Conservation (phyloP, 2,888 invertebrate genomes). For the Drosophila kokeensis region DNA sequence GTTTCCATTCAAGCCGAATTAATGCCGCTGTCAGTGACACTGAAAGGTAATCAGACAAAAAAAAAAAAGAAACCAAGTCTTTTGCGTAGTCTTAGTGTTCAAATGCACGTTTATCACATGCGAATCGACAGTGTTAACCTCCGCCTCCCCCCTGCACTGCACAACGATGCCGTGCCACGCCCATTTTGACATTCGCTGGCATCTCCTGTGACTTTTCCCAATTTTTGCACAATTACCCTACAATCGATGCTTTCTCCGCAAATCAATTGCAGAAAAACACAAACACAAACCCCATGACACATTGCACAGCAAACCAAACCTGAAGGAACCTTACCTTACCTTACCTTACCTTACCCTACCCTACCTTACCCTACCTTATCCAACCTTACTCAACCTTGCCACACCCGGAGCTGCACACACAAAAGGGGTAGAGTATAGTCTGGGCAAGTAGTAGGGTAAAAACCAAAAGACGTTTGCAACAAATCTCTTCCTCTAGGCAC, state of each 20-base stretch:
- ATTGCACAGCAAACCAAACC: conserved; percentile 48
- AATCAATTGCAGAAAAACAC: conserved; percentile 84
- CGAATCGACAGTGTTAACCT: conserved; percentile 20
- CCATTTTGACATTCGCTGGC: conserved; percentile 56
- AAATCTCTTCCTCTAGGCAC: conserved; percentile 56
- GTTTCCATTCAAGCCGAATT: conserved; percentile 25
- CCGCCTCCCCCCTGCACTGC: conserved; percentile 26
- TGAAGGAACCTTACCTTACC: conserved; percentile 29
- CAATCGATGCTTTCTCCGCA: conserved; percentile 83
- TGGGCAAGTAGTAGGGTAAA: conserved; percentile 39
- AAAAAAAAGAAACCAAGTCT: neutral
- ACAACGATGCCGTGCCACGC: conserved; percentile 40
- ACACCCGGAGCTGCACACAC: conserved; percentile 43
- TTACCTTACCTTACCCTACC: conserved; percentile 21
- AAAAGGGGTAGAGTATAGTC: conserved; percentile 57
- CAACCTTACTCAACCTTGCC: conserved; percentile 51
- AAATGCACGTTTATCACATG: conserved; percentile 26
- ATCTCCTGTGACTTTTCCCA: conserved; percentile 77
- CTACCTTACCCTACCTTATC: conserved; percentile 42
- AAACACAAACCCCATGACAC: conserved; percentile 82
- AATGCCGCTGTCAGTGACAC: conserved; percentile 27
- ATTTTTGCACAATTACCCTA: conserved; percentile 82
- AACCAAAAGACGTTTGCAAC: conserved; percentile 73
- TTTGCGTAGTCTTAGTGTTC: conserved; percentile 5
- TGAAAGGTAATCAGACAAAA: conserved; percentile 30